Conservation (phyloP, 2,888 invertebrate genomes). For the Drosophila meridionalis region DNA sequence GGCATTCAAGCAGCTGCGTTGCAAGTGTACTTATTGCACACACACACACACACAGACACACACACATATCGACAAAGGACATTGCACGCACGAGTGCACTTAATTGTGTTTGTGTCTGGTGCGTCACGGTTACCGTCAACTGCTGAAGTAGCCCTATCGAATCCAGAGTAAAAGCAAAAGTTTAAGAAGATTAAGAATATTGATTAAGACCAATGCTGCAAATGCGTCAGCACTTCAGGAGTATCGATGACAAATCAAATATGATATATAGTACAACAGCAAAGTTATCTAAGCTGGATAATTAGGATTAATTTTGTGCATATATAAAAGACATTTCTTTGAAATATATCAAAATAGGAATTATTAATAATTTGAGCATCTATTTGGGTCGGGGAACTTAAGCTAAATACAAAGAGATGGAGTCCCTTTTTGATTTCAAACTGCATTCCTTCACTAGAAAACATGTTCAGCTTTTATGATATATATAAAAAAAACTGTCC, state of each 20-base stretch:
- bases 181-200: conserved; percentile 20
- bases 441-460: too few species aligned
- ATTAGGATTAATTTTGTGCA: neutral
- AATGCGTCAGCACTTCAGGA: neutral
- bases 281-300: neutral
- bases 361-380: neutral
- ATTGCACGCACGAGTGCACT: conserved; percentile 60
- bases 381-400: neutral
- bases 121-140: conserved; percentile 41
- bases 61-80: conserved; percentile 42
- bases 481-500: too few species aligned
- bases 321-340: neutral
- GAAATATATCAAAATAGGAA: neutral
- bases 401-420: too few species aligned
- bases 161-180: conserved; percentile 33
- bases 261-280: neutral
- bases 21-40: conserved; percentile 50
- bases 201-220: conserved; percentile 23
- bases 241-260: neutral
- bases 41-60: conserved; percentile 15
- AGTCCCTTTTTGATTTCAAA: too few species aligned
- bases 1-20: conserved; percentile 50
- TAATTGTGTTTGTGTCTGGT: conserved; percentile 64
- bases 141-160: conserved; percentile 28
- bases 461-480: too few species aligned